Evolutionary conservation across 2,113 vertebrate genomes (phyloP).

Genomic region (Cyprinus carpio): DNA sequence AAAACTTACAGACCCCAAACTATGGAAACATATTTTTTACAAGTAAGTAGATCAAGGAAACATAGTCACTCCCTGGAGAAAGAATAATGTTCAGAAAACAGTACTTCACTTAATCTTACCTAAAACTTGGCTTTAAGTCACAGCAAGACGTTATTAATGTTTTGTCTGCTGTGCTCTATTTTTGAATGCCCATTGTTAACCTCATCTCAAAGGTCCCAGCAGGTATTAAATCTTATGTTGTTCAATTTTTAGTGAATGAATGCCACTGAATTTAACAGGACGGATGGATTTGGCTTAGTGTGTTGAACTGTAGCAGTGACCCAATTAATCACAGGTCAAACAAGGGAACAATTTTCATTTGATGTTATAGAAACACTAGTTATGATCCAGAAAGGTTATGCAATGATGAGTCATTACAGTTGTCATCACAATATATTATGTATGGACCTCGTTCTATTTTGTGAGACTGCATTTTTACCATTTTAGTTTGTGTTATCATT

Average conservation of each 20-base stretch:
- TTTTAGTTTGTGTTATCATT: no score
- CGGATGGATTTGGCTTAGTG: neutral
- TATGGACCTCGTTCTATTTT: neutral
- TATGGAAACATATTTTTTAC: no score
- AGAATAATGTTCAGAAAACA: neutral
- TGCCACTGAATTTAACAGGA: no score
- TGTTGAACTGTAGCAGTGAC: neutral
- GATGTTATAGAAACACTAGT: neutral
- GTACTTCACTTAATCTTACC: neutral
- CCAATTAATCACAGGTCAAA: neutral
- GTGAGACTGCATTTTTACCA: neutral
- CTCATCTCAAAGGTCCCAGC: neutral
- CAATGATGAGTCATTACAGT: neutral
- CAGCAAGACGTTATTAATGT: neutral
- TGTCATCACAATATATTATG: neutral
- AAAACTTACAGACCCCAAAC: no score
- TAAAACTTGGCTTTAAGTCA: neutral
- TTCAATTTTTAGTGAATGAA: neutral
- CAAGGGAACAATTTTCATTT: neutral
- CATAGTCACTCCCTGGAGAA: neutral
- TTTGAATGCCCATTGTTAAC: slow-evolving; percentile 4
- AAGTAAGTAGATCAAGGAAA: neutral
- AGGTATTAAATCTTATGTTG: no score
- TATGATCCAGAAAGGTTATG: neutral
- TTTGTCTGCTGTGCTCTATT: neutral